phyloP scores from a whole-genome alignment of 1,140 invertebrate species.

The Sarcophaga peregrina region DNA sequence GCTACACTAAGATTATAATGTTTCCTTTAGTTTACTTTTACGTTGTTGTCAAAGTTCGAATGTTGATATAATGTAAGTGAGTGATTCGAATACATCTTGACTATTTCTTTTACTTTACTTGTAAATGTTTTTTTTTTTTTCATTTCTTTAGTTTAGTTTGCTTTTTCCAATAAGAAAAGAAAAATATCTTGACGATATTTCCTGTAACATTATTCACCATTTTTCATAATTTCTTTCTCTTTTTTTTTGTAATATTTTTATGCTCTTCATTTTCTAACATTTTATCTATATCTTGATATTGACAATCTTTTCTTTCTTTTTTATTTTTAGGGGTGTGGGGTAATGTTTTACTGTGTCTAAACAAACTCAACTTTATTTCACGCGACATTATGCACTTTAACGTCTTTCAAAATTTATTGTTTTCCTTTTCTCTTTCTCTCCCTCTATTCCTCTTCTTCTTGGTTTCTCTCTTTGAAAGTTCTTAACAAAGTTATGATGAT shows the following conservation, averaged over 20 bases:
- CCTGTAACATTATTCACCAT: constrained; percentile 37
- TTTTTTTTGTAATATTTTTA: background rate
- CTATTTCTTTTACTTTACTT: constrained; percentile 13
- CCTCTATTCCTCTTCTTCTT: background rate
- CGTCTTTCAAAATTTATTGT: background rate
- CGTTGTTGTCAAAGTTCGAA: too few species aligned
- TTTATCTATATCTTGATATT: background rate
- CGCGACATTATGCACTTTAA: constrained; percentile 18
- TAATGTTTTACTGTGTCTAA: too few species aligned
- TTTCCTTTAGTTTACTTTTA: too few species aligned
- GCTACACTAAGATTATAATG: too few species aligned
- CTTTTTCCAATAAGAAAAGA: too few species aligned
- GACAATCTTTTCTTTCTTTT: background rate
- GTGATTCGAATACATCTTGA: constrained; percentile 8
- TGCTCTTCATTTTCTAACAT: background rate
- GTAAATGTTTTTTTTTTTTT: constrained; percentile 1
- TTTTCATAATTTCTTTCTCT: constrained; percentile 2
- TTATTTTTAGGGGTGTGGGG: too few species aligned
- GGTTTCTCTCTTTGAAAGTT: background rate
- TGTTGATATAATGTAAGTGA: constrained; percentile 13
- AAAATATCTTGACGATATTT: constrained; percentile 32
- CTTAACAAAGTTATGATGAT: background rate
- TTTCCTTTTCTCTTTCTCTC: background rate
- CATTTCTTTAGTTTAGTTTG: background rate
- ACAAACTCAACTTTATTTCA: background rate